Conservation (phyloP, 2,888 invertebrate species). For the Drosophila percnosoma region DNA sequence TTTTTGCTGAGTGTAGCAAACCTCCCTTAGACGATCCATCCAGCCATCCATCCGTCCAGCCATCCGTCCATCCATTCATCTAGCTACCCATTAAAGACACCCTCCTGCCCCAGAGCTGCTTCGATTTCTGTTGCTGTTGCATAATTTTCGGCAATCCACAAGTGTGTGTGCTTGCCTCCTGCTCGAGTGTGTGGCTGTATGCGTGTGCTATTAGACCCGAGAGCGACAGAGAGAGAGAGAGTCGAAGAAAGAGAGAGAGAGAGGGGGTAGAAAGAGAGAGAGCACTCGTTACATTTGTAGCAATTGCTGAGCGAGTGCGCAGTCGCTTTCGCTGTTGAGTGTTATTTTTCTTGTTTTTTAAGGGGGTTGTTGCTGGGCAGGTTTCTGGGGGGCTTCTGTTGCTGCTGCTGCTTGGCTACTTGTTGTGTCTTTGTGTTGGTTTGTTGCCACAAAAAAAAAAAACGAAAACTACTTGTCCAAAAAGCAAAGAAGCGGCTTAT, state of each 20-base stretch:
- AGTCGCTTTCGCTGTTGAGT: slow-evolving; percentile 39
- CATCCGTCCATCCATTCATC: slow-evolving; percentile 3
- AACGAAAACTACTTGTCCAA: neutral
- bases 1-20: neutral
- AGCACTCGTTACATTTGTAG: slow-evolving; percentile 46
- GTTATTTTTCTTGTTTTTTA: neutral
- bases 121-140: slow-evolving; percentile 68
- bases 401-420: slow-evolving; percentile 68
- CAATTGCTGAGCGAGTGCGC: slow-evolving; percentile 33
- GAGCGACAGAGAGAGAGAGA: neutral
- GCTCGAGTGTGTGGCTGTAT: slow-evolving; percentile 45
- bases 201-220: slow-evolving; percentile 19
- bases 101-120: slow-evolving; percentile 3
- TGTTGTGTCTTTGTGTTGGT: slow-evolving; percentile 77
- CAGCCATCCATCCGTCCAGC: slow-evolving; percentile 29
- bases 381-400: slow-evolving; percentile 32
- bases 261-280: slow-evolving; percentile 2
- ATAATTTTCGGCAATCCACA: slow-evolving; percentile 82
- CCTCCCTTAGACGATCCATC: slow-evolving; percentile 27
- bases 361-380: slow-evolving; percentile 21
- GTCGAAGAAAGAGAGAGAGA: slow-evolving; percentile 1
- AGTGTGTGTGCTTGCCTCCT: slow-evolving; percentile 81
- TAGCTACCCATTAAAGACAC: slow-evolving; percentile 8
- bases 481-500: slow-evolving; percentile 41
- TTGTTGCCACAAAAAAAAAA: slow-evolving; percentile 25